Base-by-base conservation (phyloP, 1,140 invertebrate genomes). In the Monomorium pharaonis region DNA sequence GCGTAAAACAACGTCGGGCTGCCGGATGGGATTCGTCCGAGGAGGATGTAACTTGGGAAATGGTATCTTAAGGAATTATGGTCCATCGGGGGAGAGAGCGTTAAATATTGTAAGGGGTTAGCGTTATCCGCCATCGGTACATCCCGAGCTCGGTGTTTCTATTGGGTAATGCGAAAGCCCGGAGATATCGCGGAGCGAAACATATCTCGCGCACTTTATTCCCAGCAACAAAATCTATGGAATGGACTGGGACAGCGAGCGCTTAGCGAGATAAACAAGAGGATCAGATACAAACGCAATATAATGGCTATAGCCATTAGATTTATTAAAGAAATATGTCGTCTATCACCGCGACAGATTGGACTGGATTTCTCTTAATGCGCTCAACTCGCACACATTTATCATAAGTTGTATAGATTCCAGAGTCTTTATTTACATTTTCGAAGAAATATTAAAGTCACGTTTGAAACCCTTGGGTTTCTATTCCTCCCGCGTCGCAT, bases 31-130 rank as follows among this genome's bases (percentile, higher is more conserved):
- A 9, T 80, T 12, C 7, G 30, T 44, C 21, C 63, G 12, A n/a
- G 24, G 49, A 16, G 51, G 33, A 72, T 42, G 77, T 81, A 72
- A 72, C 65, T 56, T 18, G 33, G 7, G 33, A 81, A 70, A 81
- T 70, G 69, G 69, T 47, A 67, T 89, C 70, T 76, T 56, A 44
- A 77, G 67, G 56, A 89, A 86, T 89, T 89, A 88, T 72, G 60
- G 63, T 44, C 42, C 37, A 54, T 60, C 47, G 18, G 37, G 18
- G 37, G 37, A 37, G 51, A 77, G 44, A 54, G 54, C 60, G 75
- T 89, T 89, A 86, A 89, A 81, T 86, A 83, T 86, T 76, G 62
- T 56, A 74, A 72, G 78, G 30, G 30, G 78, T 83, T 58, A 58
- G 14, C 78, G 51, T 83, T 83, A 83, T 83, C 78, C 42, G 12